Evolutionary conservation across 2,113 vertebrate genomes (phyloP).

Genomic region (Neodon shergylaensis): DNA sequence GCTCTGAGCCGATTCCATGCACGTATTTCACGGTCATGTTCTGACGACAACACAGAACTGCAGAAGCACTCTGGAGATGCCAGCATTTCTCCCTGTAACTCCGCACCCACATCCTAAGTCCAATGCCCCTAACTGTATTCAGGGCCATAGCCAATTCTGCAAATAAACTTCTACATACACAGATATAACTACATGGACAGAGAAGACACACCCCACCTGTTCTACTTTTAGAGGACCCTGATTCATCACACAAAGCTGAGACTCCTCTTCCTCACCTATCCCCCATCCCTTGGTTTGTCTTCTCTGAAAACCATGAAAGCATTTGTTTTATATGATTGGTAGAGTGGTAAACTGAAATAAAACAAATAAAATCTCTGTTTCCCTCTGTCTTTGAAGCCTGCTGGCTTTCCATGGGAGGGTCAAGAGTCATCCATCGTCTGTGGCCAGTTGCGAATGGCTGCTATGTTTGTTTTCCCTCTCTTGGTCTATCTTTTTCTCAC

Average conservation of each 20-base stretch:
- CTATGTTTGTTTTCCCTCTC: background rate
- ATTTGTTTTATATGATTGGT: background rate
- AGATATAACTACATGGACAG: background rate
- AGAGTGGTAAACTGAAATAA: background rate
- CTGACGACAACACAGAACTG: background rate
- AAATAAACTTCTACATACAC: background rate
- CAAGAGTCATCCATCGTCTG: background rate
- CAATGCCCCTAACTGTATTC: background rate
- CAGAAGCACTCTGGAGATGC: background rate
- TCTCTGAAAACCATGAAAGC: background rate
- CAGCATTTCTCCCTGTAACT: background rate
- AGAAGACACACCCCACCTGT: background rate
- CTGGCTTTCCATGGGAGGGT: background rate
- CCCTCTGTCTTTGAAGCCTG: background rate
- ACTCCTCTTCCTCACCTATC: background rate
- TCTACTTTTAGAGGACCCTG: background rate
- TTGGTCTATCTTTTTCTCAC: background rate
- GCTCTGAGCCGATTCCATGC: background rate
- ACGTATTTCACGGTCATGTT: background rate
- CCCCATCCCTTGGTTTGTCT: background rate
- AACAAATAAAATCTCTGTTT: background rate
- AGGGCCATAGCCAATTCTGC: background rate
- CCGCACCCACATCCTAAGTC: background rate
- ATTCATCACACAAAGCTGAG: background rate
- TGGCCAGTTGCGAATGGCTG: background rate